These are phyloP conservation scores for Eubucco bourcierii DNA, from an alignment of 2,113 vertebrate genomes.

Conservation along the genomic window DNA sequence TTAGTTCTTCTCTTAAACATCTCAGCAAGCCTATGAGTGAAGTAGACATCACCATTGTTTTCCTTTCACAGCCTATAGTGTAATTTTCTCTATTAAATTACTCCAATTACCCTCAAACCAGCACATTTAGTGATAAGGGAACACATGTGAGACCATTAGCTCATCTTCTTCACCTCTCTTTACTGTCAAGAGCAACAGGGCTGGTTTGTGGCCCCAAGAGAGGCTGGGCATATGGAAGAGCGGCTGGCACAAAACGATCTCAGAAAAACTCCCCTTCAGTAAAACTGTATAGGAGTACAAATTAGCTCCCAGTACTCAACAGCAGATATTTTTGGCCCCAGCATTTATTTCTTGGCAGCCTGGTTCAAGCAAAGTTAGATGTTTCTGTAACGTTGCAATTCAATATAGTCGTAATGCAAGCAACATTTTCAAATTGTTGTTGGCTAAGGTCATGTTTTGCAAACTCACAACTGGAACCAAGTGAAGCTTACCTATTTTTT, in stretches of 20 bases:
- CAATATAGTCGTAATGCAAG: conserved; percentile 42
- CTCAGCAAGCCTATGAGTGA: no score
- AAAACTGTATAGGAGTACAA: background rate
- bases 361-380: background rate
- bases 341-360: conserved; percentile 25
- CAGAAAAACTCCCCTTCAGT: background rate
- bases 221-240: background rate
- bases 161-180: background rate
- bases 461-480: conserved; percentile 20
- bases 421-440: conserved; percentile 28
- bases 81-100: no score
- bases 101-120: no score
- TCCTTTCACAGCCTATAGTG: no score
- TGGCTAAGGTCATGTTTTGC: conserved; percentile 18
- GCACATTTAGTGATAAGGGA: background rate
- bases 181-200: background rate
- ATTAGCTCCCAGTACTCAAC: background rate
- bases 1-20: no score
- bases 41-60: no score
- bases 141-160: fast-evolving
- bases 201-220: background rate
- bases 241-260: background rate
- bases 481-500: conserved; percentile 88
- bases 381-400: conserved; percentile 34
- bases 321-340: conserved; percentile 21